Evolutionary conservation across 2,888 invertebrate species (phyloP).

Genomic region (Disparrhopalites patrizii): DNA sequence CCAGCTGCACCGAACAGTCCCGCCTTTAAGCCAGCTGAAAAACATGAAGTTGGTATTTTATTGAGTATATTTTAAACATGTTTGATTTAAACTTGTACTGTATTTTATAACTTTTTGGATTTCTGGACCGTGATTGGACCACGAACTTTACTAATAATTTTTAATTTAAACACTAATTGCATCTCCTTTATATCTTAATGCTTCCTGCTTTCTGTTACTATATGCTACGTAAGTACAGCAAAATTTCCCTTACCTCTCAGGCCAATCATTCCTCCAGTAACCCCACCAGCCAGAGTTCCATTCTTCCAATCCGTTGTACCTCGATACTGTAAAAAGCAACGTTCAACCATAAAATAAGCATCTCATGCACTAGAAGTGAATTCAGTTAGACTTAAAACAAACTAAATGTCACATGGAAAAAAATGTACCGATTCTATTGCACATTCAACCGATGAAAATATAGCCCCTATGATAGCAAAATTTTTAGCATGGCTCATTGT

Average conservation of each 20-base stretch:
- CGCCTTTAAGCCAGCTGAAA: conserved; percentile 85
- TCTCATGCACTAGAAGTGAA: too few species aligned
- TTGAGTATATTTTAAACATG: too few species aligned
- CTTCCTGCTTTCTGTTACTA: background rate
- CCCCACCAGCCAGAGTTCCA: conserved; percentile 88
- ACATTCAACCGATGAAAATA: conserved; percentile 94
- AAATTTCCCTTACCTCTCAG: conserved; percentile 68
- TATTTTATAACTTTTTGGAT: too few species aligned
- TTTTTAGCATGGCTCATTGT: conserved; percentile 94
- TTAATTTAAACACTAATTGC: background rate
- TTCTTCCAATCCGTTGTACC: conserved; percentile 96
- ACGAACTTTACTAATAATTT: background rate
- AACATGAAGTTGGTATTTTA: too few species aligned
- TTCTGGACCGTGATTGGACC: too few species aligned
- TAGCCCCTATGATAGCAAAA: conserved; percentile 90
- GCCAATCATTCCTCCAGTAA: conserved; percentile 90
- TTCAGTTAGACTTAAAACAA: too few species aligned
- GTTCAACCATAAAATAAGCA: too few species aligned
- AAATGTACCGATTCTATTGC: conserved; percentile 77
- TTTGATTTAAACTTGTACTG: too few species aligned
- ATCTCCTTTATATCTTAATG: background rate
- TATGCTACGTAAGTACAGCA: too few species aligned
- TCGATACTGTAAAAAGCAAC: conserved; percentile 60
- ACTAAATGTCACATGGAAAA: too few species aligned
- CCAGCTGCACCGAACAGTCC: conserved; percentile 91